Conservation (phyloP, 2,888 invertebrate species). For the Fissipunctia ypsillon region DNA sequence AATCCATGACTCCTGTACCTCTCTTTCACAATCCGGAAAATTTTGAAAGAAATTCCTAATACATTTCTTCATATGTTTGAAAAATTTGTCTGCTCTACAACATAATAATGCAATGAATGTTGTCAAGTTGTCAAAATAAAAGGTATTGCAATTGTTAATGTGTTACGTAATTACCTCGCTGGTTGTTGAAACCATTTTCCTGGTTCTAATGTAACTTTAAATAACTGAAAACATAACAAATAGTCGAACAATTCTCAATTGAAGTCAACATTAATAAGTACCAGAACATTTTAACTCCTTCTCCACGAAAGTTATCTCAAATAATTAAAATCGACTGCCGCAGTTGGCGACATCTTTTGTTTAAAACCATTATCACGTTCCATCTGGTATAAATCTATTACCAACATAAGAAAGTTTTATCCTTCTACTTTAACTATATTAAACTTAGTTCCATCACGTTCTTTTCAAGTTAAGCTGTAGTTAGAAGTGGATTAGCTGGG, state of each 20-base stretch:
- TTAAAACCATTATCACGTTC: slow-evolving; percentile 49
- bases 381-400: slow-evolving; percentile 53
- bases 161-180: not conserved
- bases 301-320: not conserved
- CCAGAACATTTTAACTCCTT: not conserved
- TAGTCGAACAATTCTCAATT: not conserved
- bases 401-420: slow-evolving; percentile 44
- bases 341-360: slow-evolving; percentile 12
- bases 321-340: slow-evolving; percentile 1
- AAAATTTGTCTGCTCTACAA: not conserved
- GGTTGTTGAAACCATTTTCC: not conserved
- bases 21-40: not conserved
- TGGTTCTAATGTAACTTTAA: not conserved
- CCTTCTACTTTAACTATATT: slow-evolving; percentile 53
- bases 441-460: slow-evolving; percentile 56
- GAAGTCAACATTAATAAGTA: not conserved
- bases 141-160: not conserved
- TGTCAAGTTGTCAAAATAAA: not conserved
- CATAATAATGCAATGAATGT: not conserved
- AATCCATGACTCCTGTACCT: not conserved
- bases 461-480: slow-evolving; percentile 46
- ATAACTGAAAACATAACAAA: not conserved
- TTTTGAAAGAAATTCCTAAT: not conserved
- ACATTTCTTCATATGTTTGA: not conserved
- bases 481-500: slow-evolving; percentile 25